phyloP scores from a whole-genome alignment of 2,888 invertebrate genomes.

The Drosophila flavopinicola region DNA sequence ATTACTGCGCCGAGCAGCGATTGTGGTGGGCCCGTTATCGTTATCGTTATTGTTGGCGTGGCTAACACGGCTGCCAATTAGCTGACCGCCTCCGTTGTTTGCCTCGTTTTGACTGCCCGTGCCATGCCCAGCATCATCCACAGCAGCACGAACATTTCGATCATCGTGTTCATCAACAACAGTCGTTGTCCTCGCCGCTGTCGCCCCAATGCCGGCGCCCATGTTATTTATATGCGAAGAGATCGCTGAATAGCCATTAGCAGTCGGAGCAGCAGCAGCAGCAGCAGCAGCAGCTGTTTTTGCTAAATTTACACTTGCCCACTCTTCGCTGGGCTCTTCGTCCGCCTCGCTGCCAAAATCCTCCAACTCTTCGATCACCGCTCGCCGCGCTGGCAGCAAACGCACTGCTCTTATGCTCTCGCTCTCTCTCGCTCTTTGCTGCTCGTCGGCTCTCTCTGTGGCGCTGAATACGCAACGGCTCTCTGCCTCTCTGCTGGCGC shows the following conservation, averaged over 20 bases:
- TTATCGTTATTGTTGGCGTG: constrained; percentile 31
- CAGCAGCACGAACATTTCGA: constrained; percentile 51
- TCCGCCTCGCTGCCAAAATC: constrained; percentile 67
- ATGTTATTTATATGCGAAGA: constrained; percentile 74
- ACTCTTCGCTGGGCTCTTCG: constrained; percentile 39
- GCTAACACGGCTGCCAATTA: constrained; percentile 62
- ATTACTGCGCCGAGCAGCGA: constrained; percentile 57
- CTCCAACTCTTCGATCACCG: constrained; percentile 77
- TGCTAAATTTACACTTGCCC: constrained; percentile 75
- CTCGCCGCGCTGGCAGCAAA: constrained; percentile 47
- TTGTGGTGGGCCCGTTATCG: constrained; percentile 39
- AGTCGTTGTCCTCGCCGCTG: constrained; percentile 54
- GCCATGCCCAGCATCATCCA: constrained; percentile 41
- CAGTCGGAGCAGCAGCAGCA: constrained; percentile 2
- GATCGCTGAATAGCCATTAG: constrained; percentile 64
- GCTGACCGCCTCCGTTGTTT: constrained; percentile 52
- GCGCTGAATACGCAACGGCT: constrained; percentile 57
- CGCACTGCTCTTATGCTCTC: constrained; percentile 19
- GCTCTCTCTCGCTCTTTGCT: constrained; percentile 6
- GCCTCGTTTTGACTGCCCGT: constrained; percentile 78
- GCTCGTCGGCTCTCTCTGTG: constrained; percentile 17
- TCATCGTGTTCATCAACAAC: constrained; percentile 53
- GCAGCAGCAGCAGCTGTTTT: constrained; percentile 67
- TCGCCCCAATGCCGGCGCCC: constrained; percentile 63
- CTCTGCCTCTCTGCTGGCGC: constrained; percentile 29